A percentile compares a stretch with the other conserved stretches of the same genome.
Conservation (phyloP, 2,888 invertebrate species). For the Pandemis heparana region DNA sequence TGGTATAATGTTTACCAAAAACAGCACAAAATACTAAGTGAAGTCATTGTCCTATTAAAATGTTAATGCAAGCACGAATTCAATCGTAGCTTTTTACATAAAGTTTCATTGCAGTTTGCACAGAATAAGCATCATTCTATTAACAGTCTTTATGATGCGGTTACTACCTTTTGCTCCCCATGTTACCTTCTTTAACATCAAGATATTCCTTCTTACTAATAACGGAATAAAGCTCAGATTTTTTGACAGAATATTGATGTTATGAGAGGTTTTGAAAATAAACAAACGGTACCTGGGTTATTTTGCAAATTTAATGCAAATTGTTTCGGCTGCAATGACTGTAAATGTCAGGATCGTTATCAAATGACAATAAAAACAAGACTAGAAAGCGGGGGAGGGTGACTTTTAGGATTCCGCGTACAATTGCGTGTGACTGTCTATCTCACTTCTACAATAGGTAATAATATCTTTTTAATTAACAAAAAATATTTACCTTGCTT, state of each 20-base stretch:
- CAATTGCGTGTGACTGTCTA: not conserved
- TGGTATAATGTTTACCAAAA: too few relatives aligned
- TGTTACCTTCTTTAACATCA: not conserved
- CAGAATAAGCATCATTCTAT: not conserved
- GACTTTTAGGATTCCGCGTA: not conserved
- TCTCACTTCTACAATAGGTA: too few relatives aligned
- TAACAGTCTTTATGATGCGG: not conserved
- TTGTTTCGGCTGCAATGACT: not conserved
- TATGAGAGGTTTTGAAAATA: not conserved
- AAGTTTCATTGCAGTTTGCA: not conserved
- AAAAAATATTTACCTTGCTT: too few relatives aligned
- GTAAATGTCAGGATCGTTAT: conserved; percentile 17
- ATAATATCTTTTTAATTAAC: too few relatives aligned
- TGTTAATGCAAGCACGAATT: not conserved
- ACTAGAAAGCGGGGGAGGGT: not conserved
- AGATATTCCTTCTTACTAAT: not conserved
- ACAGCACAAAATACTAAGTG: too few relatives aligned
- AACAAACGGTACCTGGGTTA: not conserved
- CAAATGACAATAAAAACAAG: conserved; percentile 7
- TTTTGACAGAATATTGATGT: not conserved
- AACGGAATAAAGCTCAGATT: not conserved
- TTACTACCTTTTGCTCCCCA: not conserved
- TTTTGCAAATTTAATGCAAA: conserved; percentile 19
- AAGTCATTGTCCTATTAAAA: not conserved
- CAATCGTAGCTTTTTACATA: not conserved